Base-by-base conservation (phyloP, 1,140 invertebrate genomes). In the Leptopilina boulardi region DNA sequence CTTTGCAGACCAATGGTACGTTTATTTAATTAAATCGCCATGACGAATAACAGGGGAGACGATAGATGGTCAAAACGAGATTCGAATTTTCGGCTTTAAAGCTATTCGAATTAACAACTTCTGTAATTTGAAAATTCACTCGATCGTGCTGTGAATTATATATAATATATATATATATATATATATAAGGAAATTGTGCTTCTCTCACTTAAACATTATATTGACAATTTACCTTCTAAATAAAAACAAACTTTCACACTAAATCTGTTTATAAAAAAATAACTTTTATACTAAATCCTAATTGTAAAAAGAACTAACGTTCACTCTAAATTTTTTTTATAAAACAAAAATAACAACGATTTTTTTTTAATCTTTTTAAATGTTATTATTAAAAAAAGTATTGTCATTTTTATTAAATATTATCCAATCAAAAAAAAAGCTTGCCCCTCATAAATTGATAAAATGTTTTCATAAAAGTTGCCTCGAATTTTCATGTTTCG, bases 11-110 rank as follows among this genome's bases (percentile, higher is more conserved):
- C 56, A 23, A 30, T 66, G 56, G 23, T n/a, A 66, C 23, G 56
- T 30, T 66, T 66, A 30, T 66, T 66, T 30, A 66, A 30, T n/a
- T n/a, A 30, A 66, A 66, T 66, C 59, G 59, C 23, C 11, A 66
- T n/a, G 59, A 30, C 23, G 23, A 30, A 30, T 34, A n/a, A 66
- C 26, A 66, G 13, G 59, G 3, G 26, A n/a, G n/a, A 66, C 23
- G 59, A 34, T 66, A 30, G 3, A 66, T 66, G 26, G 21, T 13
- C 21, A 21, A 10, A 19, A 59, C 54, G 21, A 59, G 54, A 23
- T 59, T 23, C 21, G 6, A 59, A 21, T 23, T 59, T 59, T 19
- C n/a, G 21, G 1, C 44, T n/a, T n/a, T 59, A 59, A 59, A 59
- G 6, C 21, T 59, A 3, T 23, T 59, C 15, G n/a, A 51, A 51